These are phyloP conservation scores for Tetropium fuscum DNA, from an alignment of 2,888 invertebrate genomes.

Conservation along the genomic window DNA sequence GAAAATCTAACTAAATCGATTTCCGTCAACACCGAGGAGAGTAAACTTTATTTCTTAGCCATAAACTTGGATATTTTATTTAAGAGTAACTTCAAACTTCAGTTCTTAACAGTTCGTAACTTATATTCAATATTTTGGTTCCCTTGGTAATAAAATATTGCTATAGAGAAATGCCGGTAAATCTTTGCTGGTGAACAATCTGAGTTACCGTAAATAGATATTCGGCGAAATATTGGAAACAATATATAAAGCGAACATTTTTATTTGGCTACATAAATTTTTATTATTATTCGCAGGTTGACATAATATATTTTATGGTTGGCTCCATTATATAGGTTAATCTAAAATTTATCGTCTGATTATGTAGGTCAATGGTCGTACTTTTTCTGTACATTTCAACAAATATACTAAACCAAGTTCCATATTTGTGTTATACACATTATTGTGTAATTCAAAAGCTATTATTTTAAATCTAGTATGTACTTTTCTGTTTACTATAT, in stretches of 20 bases:
- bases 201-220: constrained; percentile 3
- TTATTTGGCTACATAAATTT: not conserved
- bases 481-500: too few relatives aligned
- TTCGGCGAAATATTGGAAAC: not conserved
- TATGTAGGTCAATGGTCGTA: too few relatives aligned
- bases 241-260: not conserved
- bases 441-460: too few relatives aligned
- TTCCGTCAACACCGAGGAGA: constrained; percentile 28
- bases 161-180: constrained; percentile 6
- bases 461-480: too few relatives aligned
- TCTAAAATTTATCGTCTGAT: too few relatives aligned
- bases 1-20: constrained; percentile 45
- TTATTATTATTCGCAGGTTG: too few relatives aligned
- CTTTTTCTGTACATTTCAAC: too few relatives aligned
- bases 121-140: constrained; percentile 20
- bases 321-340: too few relatives aligned
- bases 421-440: too few relatives aligned
- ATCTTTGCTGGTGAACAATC: constrained; percentile 5
- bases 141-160: constrained; percentile 15
- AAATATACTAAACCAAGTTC: too few relatives aligned
- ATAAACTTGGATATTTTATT: constrained; percentile 23
- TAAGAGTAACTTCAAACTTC: constrained; percentile 1
- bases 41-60: constrained; percentile 14
- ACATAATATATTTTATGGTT: too few relatives aligned
- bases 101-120: constrained; percentile 22